Percentiles rank a stretch among this genome's conserved stretches.
These are phyloP conservation scores for Hormiphora californensis DNA, from an alignment of 37 sponge, comb jelly and placozoan genomes.

Conservation along the genomic window DNA sequence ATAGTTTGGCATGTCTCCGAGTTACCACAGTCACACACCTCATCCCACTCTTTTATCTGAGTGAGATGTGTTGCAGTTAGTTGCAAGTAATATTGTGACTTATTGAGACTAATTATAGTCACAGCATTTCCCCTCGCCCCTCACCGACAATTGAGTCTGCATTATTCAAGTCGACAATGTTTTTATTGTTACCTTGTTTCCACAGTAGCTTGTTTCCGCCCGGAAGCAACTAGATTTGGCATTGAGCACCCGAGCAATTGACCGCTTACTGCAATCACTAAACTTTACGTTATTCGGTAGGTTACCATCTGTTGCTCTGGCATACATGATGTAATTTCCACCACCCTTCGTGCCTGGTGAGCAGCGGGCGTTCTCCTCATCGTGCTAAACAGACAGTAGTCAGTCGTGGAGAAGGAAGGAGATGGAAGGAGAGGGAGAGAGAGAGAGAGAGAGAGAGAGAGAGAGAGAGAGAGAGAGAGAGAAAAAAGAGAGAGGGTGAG, in stretches of 20 bases:
- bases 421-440: not conserved
- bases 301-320: constrained; percentile 67
- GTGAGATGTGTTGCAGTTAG: too few relatives aligned
- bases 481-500: not conserved
- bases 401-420: not conserved
- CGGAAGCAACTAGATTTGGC: constrained; percentile 16
- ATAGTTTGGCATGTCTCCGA: constrained; percentile 2
- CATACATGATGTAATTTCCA: constrained; percentile 84
- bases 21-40: constrained; percentile 45
- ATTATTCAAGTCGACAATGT: too few relatives aligned
- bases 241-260: constrained; percentile 54
- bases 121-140: too few relatives aligned
- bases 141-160: too few relatives aligned
- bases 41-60: constrained; percentile 50
- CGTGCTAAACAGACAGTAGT: not conserved
- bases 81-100: too few relatives aligned
- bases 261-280: constrained; percentile 61
- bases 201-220: constrained; percentile 31
- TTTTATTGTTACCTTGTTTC: constrained; percentile 46
- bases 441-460: not conserved
- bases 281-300: constrained; percentile 80
- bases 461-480: not conserved
- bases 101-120: too few relatives aligned
- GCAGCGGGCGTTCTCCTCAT: not conserved
- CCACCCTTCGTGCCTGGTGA: constrained; percentile 36